Evolutionary conservation across 2,888 invertebrate species (phyloP), one percentile per base, ranked within the genome.

Genomic region (Octonoba sinensis): DNA sequence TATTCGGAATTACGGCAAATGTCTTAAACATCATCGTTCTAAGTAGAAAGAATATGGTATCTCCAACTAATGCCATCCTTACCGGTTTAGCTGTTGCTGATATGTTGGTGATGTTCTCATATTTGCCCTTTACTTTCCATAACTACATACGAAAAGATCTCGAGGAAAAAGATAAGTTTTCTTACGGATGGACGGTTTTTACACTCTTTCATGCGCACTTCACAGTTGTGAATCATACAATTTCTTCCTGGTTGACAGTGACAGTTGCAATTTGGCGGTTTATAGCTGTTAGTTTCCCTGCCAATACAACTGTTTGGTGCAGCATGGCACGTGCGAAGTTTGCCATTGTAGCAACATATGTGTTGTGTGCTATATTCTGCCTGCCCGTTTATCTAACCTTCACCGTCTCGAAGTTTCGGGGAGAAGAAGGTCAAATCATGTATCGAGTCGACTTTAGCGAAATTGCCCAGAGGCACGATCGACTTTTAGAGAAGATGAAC

Each of bases 191-290:
- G 94, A 92, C 94, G 0, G 91, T 93, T 22, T 95, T 94, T 88
- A 94, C 95, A n/a, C 91, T 95, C 85, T 94, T 96, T 86, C 96
- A 97, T 88, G 95, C 95, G 22, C 93, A 95, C 87, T 96, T 96
- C 88, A 93, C 94, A 24, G 96, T 96, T 89, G 92, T 94, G 60
- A 91, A 94, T 85, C 95, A 96, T 88, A 96, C 97, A 0, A 94
- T 96, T 84, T 96, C 96, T 0, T 96, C 96, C 85, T 96, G 95
- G 92, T 89, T 97, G 86, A 97, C 97, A 0, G 94, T 97, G 1
- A 94, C 95, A 0, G 89, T 98, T 83, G 97, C 97, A 0, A 93
- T 97, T 15, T 98, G 97, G 95, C 91, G 97, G 85, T 74, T 87
- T 87, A 92, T 96, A 70, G 94, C 94, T 20, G 93, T 96, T 76